phyloP scores from a whole-genome alignment of 2,797 vertebrate species.

The Pangasius sanitwongsei region DNA sequence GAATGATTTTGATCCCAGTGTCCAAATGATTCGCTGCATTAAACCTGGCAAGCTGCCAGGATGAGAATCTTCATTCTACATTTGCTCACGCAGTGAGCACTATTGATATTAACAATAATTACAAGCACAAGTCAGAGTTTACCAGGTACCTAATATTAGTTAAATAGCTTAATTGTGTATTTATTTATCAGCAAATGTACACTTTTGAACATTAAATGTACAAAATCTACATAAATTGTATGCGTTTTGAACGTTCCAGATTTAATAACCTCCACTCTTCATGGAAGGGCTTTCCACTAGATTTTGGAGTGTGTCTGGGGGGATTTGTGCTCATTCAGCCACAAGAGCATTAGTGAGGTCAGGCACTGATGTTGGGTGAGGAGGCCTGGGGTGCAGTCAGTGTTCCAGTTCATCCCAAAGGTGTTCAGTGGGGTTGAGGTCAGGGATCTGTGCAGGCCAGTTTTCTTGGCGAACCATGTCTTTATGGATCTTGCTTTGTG shows the following conservation, averaged over 20 bases:
- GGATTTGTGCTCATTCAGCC: background rate
- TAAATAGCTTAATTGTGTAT: background rate
- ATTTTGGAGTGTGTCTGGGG: background rate
- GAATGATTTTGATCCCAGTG: background rate
- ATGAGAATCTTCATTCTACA: background rate
- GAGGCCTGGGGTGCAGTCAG: background rate
- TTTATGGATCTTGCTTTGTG: background rate
- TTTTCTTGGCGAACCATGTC: background rate
- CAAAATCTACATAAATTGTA: background rate
- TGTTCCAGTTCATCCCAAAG: background rate
- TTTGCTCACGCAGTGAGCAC: background rate
- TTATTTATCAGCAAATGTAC: background rate
- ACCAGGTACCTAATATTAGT: background rate
- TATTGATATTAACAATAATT: background rate
- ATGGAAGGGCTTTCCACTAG: background rate
- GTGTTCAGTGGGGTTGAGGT: background rate
- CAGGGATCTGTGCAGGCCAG: background rate
- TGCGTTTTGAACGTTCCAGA: background rate
- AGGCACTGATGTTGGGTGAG: background rate
- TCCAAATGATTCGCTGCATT: background rate
- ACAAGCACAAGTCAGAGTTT: background rate
- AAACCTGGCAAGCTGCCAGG: background rate
- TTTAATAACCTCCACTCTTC: background rate
- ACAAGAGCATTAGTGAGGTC: background rate
- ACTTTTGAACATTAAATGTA: background rate